Evolutionary conservation across 2,888 invertebrate genomes (phyloP).

Genomic region (Smittia aterrima): DNA sequence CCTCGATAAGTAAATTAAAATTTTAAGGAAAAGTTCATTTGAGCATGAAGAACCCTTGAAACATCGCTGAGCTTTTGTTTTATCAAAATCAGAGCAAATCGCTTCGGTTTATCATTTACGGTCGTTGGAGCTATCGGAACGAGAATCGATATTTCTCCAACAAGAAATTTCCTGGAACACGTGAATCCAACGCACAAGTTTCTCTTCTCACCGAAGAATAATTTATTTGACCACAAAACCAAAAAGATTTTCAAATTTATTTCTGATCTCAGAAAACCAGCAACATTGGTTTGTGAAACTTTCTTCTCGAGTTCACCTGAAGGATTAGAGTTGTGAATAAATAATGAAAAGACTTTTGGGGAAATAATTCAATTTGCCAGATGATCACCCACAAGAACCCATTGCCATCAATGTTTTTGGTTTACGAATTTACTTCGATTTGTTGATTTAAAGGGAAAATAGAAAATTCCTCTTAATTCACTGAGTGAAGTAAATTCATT

Average conservation of each 20-base stretch:
- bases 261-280: not conserved
- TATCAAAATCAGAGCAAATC: not conserved
- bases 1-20: constrained; percentile 25
- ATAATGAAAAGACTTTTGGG: not conserved
- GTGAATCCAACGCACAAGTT: no score
- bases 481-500: no score
- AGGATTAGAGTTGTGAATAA: no score
- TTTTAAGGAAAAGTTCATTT: constrained; percentile 12
- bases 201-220: not conserved
- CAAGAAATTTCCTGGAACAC: not conserved
- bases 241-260: not conserved
- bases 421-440: not conserved
- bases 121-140: not conserved
- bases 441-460: no score
- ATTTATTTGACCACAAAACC: constrained; percentile 4
- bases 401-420: not conserved
- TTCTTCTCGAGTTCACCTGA: not conserved
- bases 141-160: not conserved
- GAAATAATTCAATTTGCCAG: constrained; percentile 22
- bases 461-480: no score
- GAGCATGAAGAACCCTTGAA: constrained; percentile 9
- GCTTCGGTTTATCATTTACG: not conserved
- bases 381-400: constrained; percentile 2
- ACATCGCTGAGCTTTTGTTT: constrained; percentile 13
- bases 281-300: not conserved